These are phyloP conservation scores for Acronicta alni DNA, from an alignment of 2,888 invertebrate species.

Conservation along the genomic window DNA sequence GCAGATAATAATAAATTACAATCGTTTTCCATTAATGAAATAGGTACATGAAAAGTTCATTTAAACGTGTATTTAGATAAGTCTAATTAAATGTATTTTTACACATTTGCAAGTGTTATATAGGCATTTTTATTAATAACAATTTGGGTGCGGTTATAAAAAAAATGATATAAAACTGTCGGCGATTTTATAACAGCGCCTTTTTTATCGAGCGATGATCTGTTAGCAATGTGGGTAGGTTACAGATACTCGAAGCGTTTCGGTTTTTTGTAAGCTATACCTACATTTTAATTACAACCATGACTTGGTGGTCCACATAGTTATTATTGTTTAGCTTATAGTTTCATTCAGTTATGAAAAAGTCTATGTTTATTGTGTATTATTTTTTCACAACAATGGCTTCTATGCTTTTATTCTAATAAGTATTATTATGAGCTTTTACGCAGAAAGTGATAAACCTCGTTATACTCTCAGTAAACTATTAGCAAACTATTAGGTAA, in stretches of 20 bases:
- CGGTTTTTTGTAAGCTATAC: constrained; percentile 46
- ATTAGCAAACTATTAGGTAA: too few relatives aligned
- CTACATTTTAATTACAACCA: constrained; percentile 55
- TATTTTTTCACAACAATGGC: neutral
- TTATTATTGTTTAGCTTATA: too few relatives aligned
- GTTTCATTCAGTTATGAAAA: too few relatives aligned
- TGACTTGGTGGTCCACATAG: constrained; percentile 9
- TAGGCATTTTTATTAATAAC: constrained; percentile 47
- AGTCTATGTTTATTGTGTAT: neutral
- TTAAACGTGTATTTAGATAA: constrained; percentile 39
- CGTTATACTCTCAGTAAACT: neutral
- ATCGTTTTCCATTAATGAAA: constrained; percentile 46
- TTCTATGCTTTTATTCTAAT: too few relatives aligned
- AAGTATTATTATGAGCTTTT: neutral
- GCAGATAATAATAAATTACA: constrained; percentile 45
- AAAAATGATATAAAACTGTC: constrained; percentile 62
- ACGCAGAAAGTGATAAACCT: constrained; percentile 1
- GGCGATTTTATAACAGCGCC: constrained; percentile 65
- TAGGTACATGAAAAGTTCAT: constrained; percentile 46
- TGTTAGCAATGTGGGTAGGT: constrained; percentile 60
- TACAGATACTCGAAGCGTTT: constrained; percentile 55
- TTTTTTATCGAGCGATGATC: constrained; percentile 66
- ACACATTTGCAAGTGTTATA: constrained; percentile 46
- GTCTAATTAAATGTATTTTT: constrained; percentile 49
- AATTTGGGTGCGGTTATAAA: constrained; percentile 57